Percentiles rank a stretch among this genome's conserved stretches.
These are phyloP conservation scores for Brachionus plicatilis DNA, from an alignment of 1,140 invertebrate species.

Conservation along the genomic window DNA sequence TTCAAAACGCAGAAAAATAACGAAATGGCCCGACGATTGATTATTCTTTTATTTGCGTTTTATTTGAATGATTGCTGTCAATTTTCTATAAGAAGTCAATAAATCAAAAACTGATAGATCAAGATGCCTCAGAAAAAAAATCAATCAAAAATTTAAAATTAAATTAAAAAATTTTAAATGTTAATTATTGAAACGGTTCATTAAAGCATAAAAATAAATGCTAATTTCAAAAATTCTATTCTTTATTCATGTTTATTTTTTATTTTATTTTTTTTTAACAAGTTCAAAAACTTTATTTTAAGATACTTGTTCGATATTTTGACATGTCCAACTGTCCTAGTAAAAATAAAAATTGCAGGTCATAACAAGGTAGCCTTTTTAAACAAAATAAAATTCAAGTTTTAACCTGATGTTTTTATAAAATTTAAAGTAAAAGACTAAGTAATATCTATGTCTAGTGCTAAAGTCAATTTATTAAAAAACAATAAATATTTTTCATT, in stretches of 20 bases:
- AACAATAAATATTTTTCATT: background rate
- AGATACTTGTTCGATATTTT: background rate
- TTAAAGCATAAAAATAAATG: background rate
- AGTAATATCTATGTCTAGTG: no score
- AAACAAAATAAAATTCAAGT: background rate
- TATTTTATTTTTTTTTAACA: background rate
- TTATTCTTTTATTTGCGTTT: background rate
- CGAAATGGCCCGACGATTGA: background rate
- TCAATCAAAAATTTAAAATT: conserved; percentile 2
- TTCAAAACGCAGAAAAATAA: background rate
- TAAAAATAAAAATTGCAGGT: background rate
- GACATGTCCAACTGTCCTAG: background rate
- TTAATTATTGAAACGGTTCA: background rate
- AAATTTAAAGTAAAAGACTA: no score
- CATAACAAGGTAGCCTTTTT: background rate
- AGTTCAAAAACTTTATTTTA: background rate
- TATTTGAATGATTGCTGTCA: conserved; percentile 29
- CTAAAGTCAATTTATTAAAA: no score
- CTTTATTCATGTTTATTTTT: no score
- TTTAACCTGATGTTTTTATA: background rate
- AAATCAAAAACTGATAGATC: conserved; percentile 9
- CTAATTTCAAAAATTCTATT: background rate
- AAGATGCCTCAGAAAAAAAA: background rate
- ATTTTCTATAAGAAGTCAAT: background rate
- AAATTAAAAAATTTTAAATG: conserved; percentile 7